Base-by-base conservation (phyloP, 2,797 vertebrate species). In the Muscicapa comitata region DNA sequence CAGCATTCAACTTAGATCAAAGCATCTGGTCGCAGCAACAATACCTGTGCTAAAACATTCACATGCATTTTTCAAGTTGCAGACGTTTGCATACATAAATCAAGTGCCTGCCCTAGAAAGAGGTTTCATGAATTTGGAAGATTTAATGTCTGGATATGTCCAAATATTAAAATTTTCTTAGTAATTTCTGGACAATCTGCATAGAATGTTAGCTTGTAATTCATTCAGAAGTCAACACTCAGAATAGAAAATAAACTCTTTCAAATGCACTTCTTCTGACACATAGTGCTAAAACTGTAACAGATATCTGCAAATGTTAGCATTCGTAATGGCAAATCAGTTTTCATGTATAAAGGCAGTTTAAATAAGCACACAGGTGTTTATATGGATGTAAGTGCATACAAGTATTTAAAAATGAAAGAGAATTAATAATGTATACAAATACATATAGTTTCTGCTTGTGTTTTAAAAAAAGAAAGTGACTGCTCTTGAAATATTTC, bases 391-490 rank as follows among this genome's bases (percentile, higher is more conserved):
- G 1, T 33, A 74, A 74, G 12, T 17, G 3, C 42, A 55, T 48
- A 24, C 37, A 75, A n/a, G 5, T 55, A 40, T 84, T 68, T 75
- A 10, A 90, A 82, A 84, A 78, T 50, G 4, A 78, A 77, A 72
- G 67, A 29, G 7, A 71, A 48, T 35, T 67, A 79, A 67, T 65
- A 71, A 58, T 17, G 1, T 72, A 26, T 47, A 42, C 11, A 68
- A 53, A 67, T 31, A 81, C 1, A 43, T 37, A 24, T 9, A 28
- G 3, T 26, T 84, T 89, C 35, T 82, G 15, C 29, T 48, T 59
- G 13, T 4, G 0, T 8, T 43, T 25, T 2, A 4, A n/a, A 50
- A 53, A 53, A 54, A 25, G 2, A 23, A n/a, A 5, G 11, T 38
- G 4, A 40, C 73, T 77, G 13, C 4, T 63, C 18, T 29, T 71